Conservation (phyloP, 2,113 vertebrate genomes). For the Cavia porcellus region DNA sequence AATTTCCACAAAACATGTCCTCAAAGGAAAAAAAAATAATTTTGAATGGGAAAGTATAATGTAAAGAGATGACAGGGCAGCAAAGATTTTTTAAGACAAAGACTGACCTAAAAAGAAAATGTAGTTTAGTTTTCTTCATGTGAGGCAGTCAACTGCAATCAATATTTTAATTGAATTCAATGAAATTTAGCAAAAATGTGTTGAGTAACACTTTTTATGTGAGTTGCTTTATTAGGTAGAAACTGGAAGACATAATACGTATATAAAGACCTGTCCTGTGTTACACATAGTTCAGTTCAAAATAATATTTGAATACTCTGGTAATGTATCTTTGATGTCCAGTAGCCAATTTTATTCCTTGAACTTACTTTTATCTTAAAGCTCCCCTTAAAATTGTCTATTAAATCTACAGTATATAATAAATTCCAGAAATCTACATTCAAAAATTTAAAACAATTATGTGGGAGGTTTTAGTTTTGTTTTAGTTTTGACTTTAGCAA, state of each 20-base stretch:
- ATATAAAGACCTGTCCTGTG: background rate
- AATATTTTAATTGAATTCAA: background rate
- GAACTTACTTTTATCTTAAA: conserved; percentile 39
- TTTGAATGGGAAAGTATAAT: background rate
- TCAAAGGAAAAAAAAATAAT: background rate
- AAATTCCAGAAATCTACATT: conserved; percentile 76
- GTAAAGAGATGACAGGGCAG: background rate
- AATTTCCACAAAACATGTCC: background rate
- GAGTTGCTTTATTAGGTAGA: background rate
- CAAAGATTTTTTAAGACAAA: conserved; percentile 17
- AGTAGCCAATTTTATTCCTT: background rate
- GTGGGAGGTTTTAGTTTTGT: conserved; percentile 57
- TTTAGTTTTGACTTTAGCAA: conserved; percentile 69
- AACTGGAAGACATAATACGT: background rate
- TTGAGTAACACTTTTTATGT: background rate
- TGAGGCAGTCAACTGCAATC: background rate
- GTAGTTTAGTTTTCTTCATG: background rate
- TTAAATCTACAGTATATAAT: conserved; percentile 67
- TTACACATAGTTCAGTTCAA: background rate
- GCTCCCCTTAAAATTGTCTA: conserved; percentile 73
- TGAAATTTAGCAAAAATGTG: background rate
- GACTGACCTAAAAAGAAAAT: background rate
- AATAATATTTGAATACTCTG: background rate
- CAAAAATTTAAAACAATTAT: conserved; percentile 75
- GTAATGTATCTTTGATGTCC: background rate